phyloP scores from a whole-genome alignment of 2,113 vertebrate genomes.

The Daubentonia madagascariensis region DNA sequence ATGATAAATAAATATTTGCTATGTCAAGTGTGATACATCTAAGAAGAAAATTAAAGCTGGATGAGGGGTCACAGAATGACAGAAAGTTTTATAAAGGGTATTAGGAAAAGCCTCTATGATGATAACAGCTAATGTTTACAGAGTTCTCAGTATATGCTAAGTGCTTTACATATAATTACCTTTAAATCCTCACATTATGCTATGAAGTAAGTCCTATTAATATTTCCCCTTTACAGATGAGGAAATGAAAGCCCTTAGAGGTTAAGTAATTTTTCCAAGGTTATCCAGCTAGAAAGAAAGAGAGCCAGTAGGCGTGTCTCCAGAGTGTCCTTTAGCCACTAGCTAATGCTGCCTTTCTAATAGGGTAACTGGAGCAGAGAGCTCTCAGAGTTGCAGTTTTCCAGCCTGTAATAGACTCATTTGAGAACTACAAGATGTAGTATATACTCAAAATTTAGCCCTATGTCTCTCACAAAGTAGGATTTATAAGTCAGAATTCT shows the following conservation, averaged over 20 bases:
- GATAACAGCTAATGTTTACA: neutral
- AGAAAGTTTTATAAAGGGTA: neutral
- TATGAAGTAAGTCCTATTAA: neutral
- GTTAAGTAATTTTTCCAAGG: neutral
- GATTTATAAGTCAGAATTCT: neutral
- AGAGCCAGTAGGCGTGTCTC: neutral
- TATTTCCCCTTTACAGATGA: neutral
- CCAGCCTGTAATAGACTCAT: neutral
- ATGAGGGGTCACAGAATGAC: neutral
- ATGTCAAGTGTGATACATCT: neutral
- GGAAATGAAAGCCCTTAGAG: neutral
- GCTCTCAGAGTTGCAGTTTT: neutral
- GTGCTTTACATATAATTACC: neutral
- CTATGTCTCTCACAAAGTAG: neutral
- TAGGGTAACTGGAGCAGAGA: neutral
- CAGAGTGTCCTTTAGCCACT: neutral
- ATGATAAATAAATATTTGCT: neutral
- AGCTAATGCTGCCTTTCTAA: neutral
- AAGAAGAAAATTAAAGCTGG: conserved; percentile 4
- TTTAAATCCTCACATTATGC: neutral
- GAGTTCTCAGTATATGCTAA: neutral
- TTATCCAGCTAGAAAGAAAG: neutral
- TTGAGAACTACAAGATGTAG: neutral
- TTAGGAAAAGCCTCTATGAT: neutral
- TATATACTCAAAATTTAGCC: neutral